phyloP scores from a whole-genome alignment of 2,797 vertebrate genomes.

The Ceryle rudis region DNA sequence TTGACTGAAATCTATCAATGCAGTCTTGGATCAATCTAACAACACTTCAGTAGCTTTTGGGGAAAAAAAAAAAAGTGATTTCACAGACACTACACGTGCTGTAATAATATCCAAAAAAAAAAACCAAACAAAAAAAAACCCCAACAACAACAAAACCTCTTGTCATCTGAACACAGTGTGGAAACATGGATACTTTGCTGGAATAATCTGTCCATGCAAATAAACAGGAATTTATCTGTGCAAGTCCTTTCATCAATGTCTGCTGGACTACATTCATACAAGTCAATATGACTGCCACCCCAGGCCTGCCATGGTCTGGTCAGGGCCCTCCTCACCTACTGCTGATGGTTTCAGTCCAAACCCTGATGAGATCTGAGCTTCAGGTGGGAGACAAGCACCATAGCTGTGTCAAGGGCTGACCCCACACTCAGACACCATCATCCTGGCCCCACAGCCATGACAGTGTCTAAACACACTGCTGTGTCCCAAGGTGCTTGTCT shows the following conservation, averaged over 20 bases:
- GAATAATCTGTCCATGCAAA: background rate
- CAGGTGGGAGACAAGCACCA: rapidly evolving
- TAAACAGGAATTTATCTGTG: background rate
- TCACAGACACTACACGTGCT: background rate
- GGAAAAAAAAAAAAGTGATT: background rate
- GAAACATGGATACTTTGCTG: background rate
- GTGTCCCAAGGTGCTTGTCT: background rate
- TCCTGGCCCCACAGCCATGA: rapidly evolving
- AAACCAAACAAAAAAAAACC: background rate
- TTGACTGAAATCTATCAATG: background rate
- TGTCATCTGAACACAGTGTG: background rate
- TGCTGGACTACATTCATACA: background rate
- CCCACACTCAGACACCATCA: rapidly evolving
- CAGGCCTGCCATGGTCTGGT: rapidly evolving
- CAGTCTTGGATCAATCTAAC: background rate
- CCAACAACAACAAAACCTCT: too few species aligned
- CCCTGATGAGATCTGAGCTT: rapidly evolving
- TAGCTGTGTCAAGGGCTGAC: background rate
- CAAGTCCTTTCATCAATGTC: background rate
- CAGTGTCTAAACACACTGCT: too few species aligned
- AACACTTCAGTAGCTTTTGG: background rate
- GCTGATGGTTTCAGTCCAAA: background rate
- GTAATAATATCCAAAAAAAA: background rate
- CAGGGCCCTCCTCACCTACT: background rate
- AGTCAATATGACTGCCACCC: rapidly evolving